Base-by-base conservation (phyloP, 2,797 vertebrate genomes). In the Crax fasciolata region DNA sequence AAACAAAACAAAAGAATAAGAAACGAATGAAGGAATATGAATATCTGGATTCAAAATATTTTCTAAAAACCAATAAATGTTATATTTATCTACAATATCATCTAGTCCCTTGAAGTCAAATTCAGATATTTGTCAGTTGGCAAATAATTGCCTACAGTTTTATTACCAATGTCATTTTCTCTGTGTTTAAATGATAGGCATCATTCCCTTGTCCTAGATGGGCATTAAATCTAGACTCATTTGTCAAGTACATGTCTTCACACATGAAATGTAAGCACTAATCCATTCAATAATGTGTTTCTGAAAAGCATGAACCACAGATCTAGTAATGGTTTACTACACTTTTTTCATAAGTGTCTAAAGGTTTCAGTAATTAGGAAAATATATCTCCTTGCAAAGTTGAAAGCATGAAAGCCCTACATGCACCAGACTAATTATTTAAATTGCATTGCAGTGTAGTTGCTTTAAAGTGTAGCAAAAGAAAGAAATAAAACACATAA, bases 321-420 rank as follows among this genome's bases (percentile, higher is more conserved):
- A 58, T 4, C 10, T 44, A 62, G 57, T 72, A 87, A 76, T 13
- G 30, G 71, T 74, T 2, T 3, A 23, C 7, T 91, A 19, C 21
- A 90, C 27, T 92, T 52, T 96, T 94, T 72, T 82, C 9, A 52
- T 20, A 87, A 93, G 14, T 71, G 13, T 80, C 32, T 94, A 84
- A 93, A 73, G 41, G 30, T 66, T 87, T 59, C 41, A 91, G n/a
- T 89, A 94, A 96, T 94, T 63, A 94, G 16, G 7, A 89, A 91
- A 87, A 78, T 58, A 38, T 12, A 46, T 55, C 32, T 87, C 30
- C 65, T 89, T 54, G 32, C 68, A 70, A 51, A 82, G 11, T 6
- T 84, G 25, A 84, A 93, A 89, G 6, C 28, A 32, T 48, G 24
- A 94, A 96, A 88, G 38, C 5, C 6, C 9, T 92, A 16, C 9